Evolutionary conservation across 1,140 invertebrate species (phyloP).

Genomic region (Bombus balteatus): DNA sequence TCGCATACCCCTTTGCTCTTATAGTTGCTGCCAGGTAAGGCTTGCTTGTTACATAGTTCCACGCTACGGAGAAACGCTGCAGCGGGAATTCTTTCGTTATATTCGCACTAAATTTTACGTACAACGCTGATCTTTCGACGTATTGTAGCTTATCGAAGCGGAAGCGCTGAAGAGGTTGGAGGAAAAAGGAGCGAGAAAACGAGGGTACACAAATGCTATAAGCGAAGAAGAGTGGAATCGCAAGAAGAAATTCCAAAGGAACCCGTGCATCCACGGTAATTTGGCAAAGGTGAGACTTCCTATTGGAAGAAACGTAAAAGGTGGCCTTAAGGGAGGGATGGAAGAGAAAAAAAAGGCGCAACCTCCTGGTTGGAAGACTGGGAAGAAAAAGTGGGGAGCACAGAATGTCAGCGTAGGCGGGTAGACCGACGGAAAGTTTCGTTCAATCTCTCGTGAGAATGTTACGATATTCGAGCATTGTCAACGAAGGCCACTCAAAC

Average conservation of each 20-base stretch:
- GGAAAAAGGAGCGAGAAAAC: no score
- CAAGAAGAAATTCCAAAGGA: background rate
- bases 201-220: background rate
- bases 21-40: background rate
- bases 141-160: background rate
- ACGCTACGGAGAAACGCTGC: background rate
- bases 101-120: background rate
- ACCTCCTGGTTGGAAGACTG: conserved; percentile 25
- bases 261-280: background rate
- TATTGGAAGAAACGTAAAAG: conserved; percentile 17
- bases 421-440: conserved; percentile 50
- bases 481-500: background rate
- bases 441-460: conserved; percentile 35
- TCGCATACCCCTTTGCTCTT: background rate
- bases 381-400: conserved; percentile 38
- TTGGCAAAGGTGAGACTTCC: conserved; percentile 28
- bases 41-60: background rate
- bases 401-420: conserved; percentile 24
- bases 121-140: background rate
- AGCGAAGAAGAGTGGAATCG: background rate
- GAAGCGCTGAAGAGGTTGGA: background rate
- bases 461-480: conserved; percentile 28
- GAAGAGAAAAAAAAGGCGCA: conserved; percentile 16
- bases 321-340: background rate
- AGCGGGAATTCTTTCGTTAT: conserved; percentile 26